A percentile compares a stretch with the other conserved stretches of the same genome.
Conservation (phyloP, 2,797 vertebrate genomes). For the Semaprochilodus insignis region DNA sequence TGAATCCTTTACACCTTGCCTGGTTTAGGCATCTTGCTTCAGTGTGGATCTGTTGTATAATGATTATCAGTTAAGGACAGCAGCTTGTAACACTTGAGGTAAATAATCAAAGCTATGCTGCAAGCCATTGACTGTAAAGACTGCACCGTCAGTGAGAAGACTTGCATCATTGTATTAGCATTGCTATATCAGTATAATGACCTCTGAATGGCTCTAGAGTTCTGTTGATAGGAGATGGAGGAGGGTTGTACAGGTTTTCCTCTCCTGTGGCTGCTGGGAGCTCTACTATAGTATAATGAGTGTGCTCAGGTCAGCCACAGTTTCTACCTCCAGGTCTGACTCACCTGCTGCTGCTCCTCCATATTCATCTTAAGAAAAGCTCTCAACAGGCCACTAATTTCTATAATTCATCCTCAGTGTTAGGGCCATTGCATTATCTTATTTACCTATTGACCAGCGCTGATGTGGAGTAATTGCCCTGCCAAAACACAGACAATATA, state of each 20-base stretch:
- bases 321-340: slow-evolving; percentile 37
- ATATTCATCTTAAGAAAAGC: slow-evolving; percentile 25
- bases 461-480: slow-evolving; percentile 39
- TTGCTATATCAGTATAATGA: not conserved
- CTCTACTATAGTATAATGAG: slow-evolving; percentile 37
- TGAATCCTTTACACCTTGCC: not conserved
- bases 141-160: not conserved
- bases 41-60: not conserved
- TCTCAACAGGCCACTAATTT: slow-evolving; percentile 39
- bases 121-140: not conserved
- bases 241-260: not conserved
- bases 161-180: not conserved
- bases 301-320: slow-evolving; percentile 31
- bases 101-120: not conserved
- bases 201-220: not conserved
- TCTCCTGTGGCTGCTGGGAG: slow-evolving; percentile 6
- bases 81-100: not conserved
- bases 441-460: slow-evolving; percentile 41
- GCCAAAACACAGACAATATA: slow-evolving; percentile 9
- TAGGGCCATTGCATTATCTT: slow-evolving; percentile 15
- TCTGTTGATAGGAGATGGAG: not conserved
- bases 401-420: slow-evolving; percentile 35
- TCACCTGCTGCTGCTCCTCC: slow-evolving; percentile 26
- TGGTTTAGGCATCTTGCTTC: not conserved
- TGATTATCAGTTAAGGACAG: not conserved